Conservation (phyloP, 2,797 vertebrate species). For the Lemur catta region DNA sequence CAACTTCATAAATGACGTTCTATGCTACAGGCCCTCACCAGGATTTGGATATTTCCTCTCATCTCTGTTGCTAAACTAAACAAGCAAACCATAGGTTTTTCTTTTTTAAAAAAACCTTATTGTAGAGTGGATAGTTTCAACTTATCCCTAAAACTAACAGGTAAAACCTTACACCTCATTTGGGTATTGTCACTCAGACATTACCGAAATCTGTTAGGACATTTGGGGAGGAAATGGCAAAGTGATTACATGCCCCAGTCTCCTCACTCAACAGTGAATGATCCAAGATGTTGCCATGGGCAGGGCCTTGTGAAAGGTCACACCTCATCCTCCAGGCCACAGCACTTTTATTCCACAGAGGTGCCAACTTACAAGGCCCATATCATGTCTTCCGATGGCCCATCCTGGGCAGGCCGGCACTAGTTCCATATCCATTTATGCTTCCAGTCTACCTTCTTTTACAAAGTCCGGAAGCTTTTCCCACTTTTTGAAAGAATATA, state of each 20-base stretch:
- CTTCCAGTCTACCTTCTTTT: neutral
- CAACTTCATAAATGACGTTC: neutral
- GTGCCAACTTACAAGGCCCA: neutral
- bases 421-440: slow-evolving; percentile 43
- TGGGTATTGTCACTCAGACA: neutral
- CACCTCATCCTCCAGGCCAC: neutral
- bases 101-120: neutral
- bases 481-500: slow-evolving; percentile 45
- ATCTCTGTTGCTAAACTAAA: neutral
- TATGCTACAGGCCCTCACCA: neutral
- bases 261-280: neutral
- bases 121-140: neutral
- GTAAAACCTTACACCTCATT: neutral
- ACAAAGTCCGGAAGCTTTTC: neutral
- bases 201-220: neutral
- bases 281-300: neutral
- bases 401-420: neutral
- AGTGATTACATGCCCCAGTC: neutral
- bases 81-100: neutral
- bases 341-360: neutral
- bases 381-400: neutral
- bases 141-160: neutral
- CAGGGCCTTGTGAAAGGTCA: neutral
- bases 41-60: neutral
- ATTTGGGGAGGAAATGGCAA: neutral